phyloP scores from a whole-genome alignment of 2,797 vertebrate species.

The Sciurus vulgaris region DNA sequence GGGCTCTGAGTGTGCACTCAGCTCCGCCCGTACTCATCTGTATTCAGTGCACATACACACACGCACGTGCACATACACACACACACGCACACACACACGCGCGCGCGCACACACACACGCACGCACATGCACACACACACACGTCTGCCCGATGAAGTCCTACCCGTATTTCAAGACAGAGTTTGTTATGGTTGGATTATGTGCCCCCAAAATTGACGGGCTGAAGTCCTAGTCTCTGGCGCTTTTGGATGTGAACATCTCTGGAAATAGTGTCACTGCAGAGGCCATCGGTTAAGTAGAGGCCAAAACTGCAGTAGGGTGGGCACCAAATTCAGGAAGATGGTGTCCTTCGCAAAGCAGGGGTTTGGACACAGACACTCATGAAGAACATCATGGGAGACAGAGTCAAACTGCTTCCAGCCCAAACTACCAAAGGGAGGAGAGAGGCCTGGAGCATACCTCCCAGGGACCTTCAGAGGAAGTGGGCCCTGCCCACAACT shows the following conservation, averaged over 20 bases:
- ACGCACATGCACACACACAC: no score
- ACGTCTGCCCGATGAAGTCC: neutral
- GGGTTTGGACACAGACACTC: neutral
- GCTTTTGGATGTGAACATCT: neutral
- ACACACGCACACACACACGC: no score
- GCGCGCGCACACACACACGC: no score
- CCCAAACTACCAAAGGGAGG: neutral
- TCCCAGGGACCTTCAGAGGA: neutral
- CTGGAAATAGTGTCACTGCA: neutral
- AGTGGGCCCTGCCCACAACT: neutral
- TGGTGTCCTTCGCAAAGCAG: neutral
- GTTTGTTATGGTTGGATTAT: neutral
- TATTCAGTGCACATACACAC: no score
- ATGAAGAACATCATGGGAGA: fast-evolving
- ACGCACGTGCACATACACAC: no score
- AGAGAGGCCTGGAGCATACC: neutral
- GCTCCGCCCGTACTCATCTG: no score
- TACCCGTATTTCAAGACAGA: neutral
- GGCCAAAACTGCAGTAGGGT: no score
- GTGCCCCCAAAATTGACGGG: no score
- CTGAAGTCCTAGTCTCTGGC: neutral
- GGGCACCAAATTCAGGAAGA: neutral
- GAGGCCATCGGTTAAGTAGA: neutral
- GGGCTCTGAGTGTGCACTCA: neutral
- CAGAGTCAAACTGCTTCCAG: neutral